Evolutionary conservation across 2,888 invertebrate species (phyloP), one percentile per base, ranked within the genome.

Genomic region (Harmothoe impar): DNA sequence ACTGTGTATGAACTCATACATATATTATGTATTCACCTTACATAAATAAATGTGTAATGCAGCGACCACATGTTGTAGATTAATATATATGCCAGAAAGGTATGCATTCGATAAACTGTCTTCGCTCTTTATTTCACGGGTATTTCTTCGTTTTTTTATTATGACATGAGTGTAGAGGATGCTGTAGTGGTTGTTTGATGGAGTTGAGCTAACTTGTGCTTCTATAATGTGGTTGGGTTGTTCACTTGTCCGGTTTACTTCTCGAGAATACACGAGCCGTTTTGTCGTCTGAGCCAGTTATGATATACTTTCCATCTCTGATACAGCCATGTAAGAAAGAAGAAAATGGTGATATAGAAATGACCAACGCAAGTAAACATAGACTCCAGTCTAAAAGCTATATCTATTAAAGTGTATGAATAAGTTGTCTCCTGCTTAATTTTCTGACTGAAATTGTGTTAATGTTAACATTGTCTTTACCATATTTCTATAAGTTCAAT

Each of bases 201-300:
- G 43, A 7, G 43, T 43, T 43, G 43, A 43, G 43, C 43, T n/a
- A 10, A 43, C 43, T 7, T 3, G 43, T 43, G 43, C 43, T 43
- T 43, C 43, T 43, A 43, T 43, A 43, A 7, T 43, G 10, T 43
- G 43, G 43, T 43, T 43, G 43, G 0, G 62, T 62, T 3, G 3
- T 25, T 81, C 43, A 81, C n/a, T 81, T 81, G 15, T 81, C 81
- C 5, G 35, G 33, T 43, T 81, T 81, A 43, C 17, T 33, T 10
- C 81, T 23, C 0, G 56, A 84, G 56, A 90, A 90, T 35, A 90
- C 90, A 12, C 85, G 35, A 0, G 90, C 90, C 1, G 90, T 90
- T 20, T 33, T 56, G 52, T 90, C 90, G 35, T 62, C 90, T 12
- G 90, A 90, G 17, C 84, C 81, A 35, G 90, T 90, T 12, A 90